A percentile compares a stretch with the other conserved stretches of the same genome.
Conservation (phyloP, 2,113 vertebrate genomes). For the Smithornis capensis region DNA sequence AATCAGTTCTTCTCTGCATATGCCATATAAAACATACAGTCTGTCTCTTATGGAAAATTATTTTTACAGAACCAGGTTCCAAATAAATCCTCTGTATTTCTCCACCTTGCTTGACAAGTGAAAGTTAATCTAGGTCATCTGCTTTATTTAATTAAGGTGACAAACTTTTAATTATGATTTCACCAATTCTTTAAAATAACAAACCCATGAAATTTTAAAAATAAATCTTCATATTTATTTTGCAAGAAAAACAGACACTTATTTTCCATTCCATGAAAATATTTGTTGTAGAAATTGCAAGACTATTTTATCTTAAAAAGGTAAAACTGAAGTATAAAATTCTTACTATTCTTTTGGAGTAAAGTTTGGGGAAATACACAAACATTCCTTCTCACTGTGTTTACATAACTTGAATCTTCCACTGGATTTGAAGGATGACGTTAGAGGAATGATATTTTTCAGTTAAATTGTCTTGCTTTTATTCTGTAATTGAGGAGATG, state of each 20-base stretch:
- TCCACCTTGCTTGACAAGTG: not conserved
- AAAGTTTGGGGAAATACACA: not conserved
- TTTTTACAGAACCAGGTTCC: not conserved
- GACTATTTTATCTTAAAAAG: not conserved
- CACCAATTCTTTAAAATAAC: not conserved
- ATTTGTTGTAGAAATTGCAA: not conserved
- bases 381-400: not conserved
- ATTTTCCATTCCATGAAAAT: not conserved
- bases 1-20: accelerated
- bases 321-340: not conserved
- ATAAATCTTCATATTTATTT: not conserved
- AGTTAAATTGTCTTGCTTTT: not conserved
- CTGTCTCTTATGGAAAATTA: not conserved
- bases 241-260: not conserved
- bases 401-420: not conserved
- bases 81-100: not conserved
- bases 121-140: not conserved
- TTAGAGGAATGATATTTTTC: not conserved
- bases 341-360: not conserved
- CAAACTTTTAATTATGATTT: not conserved
- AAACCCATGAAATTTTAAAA: not conserved
- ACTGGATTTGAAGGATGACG: not conserved
- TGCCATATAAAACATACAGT: not conserved
- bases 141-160: not conserved
- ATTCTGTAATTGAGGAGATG: not conserved